Percentiles rank a stretch among this genome's conserved stretches.
phyloP scores from a whole-genome alignment of 2,113 vertebrate species.

The Holacanthus passer region DNA sequence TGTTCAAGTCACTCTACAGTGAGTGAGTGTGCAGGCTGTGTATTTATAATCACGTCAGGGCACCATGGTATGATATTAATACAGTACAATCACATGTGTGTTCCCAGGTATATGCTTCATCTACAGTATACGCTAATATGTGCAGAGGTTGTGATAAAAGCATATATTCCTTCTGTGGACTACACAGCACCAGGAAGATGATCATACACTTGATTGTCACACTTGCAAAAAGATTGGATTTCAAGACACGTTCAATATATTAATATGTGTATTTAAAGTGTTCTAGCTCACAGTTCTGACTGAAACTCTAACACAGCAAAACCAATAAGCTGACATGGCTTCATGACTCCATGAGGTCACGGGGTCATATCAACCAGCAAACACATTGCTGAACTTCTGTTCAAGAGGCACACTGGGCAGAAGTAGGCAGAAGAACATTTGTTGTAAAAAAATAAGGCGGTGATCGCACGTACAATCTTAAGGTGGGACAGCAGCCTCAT shows the following conservation, averaged over 20 bases:
- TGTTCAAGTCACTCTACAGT: background rate
- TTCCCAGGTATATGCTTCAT: conserved; percentile 42
- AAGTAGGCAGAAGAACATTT: too few species aligned
- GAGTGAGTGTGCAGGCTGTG: background rate
- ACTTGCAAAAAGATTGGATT: background rate
- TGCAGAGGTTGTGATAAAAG: conserved; percentile 40
- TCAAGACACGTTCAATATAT: background rate
- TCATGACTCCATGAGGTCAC: background rate
- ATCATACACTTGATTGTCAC: background rate
- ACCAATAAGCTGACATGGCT: background rate
- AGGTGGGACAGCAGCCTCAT: conserved; percentile 97
- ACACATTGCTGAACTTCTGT: background rate
- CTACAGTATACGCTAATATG: conserved; percentile 69
- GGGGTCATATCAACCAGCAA: background rate
- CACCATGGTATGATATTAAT: conserved; percentile 22
- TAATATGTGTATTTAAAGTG: background rate
- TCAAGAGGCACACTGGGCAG: background rate
- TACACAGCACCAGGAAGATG: background rate
- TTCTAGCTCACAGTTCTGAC: background rate
- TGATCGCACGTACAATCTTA: conserved; percentile 89
- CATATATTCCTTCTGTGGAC: conserved; percentile 2
- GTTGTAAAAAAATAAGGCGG: background rate
- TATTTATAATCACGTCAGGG: conserved; percentile 26
- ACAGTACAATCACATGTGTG: conserved; percentile 28
- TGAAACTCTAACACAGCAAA: background rate